A percentile compares a stretch with the other conserved stretches of the same genome.
These are phyloP conservation scores for Drosophila pandora DNA, from an alignment of 1,140 invertebrate species.

Conservation along the genomic window DNA sequence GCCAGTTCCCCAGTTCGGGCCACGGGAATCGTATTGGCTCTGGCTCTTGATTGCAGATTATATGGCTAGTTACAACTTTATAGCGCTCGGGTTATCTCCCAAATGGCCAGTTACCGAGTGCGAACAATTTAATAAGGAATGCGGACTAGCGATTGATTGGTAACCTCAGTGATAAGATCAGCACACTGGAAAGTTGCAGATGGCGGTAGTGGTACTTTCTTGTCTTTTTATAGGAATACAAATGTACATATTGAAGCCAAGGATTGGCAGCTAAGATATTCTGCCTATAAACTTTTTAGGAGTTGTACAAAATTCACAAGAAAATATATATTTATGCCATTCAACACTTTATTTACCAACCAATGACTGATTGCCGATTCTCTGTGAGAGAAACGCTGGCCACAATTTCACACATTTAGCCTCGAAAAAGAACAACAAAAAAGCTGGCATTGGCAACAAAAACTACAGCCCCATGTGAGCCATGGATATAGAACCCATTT, in stretches of 20 bases:
- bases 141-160: conserved; percentile 33
- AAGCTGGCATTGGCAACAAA: conserved; percentile 1
- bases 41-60: conserved; percentile 71
- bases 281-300: background rate
- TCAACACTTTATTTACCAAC: background rate
- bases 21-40: conserved; percentile 26
- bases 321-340: background rate
- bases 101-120: conserved; percentile 45
- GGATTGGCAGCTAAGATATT: too few relatives aligned
- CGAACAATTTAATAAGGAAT: conserved; percentile 63
- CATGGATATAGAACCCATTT: conserved; percentile 51
- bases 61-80: conserved; percentile 72
- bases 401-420: conserved; percentile 67
- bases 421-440: background rate
- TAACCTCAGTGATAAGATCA: conserved; percentile 23
- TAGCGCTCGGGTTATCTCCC: conserved; percentile 57
- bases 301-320: too few relatives aligned
- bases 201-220: background rate
- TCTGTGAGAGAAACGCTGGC: conserved; percentile 45
- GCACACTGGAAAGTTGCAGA: background rate
- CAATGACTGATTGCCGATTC: conserved; percentile 8
- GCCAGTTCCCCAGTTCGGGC: background rate
- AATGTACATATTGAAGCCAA: too few relatives aligned
- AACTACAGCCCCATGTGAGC: conserved; percentile 24
- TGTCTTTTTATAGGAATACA: too few relatives aligned